Evolutionary conservation across 2,888 invertebrate genomes (phyloP).

Genomic region (Acronicta aceris): DNA sequence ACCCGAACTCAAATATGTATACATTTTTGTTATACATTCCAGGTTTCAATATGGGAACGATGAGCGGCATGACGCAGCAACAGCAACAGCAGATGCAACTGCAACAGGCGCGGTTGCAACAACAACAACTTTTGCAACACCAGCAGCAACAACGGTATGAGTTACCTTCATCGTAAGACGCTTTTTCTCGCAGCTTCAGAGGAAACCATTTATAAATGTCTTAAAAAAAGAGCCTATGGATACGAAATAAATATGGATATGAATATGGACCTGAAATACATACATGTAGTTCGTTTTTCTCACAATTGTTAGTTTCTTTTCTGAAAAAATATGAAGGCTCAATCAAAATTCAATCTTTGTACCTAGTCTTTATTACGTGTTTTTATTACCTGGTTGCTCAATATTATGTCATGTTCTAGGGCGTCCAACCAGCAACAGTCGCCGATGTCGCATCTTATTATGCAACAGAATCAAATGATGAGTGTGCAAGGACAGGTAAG

Average conservation of each 20-base stretch:
- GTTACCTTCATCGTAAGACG: neutral
- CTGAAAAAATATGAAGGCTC: too few species aligned
- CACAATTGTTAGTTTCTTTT: too few species aligned
- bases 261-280: too few species aligned
- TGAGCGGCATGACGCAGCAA: slow-evolving; percentile 80
- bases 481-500: slow-evolving; percentile 86
- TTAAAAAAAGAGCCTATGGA: too few species aligned
- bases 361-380: too few species aligned
- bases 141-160: slow-evolving; percentile 68
- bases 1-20: neutral
- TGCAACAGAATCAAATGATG: slow-evolving; percentile 89
- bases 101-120: slow-evolving; percentile 86
- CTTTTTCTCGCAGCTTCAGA: neutral
- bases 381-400: slow-evolving; percentile 32
- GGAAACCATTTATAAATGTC: too few species aligned
- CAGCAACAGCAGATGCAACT: slow-evolving; percentile 90
- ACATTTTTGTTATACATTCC: slow-evolving; percentile 18
- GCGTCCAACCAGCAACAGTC: slow-evolving; percentile 85
- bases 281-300: too few species aligned
- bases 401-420: slow-evolving; percentile 64
- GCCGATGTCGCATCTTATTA: slow-evolving; percentile 86
- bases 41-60: slow-evolving; percentile 77
- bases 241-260: too few species aligned
- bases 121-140: slow-evolving; percentile 91
- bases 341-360: too few species aligned